These are phyloP conservation scores for Phocides pigmalion DNA, from an alignment of 1,140 invertebrate species.

Conservation along the genomic window DNA sequence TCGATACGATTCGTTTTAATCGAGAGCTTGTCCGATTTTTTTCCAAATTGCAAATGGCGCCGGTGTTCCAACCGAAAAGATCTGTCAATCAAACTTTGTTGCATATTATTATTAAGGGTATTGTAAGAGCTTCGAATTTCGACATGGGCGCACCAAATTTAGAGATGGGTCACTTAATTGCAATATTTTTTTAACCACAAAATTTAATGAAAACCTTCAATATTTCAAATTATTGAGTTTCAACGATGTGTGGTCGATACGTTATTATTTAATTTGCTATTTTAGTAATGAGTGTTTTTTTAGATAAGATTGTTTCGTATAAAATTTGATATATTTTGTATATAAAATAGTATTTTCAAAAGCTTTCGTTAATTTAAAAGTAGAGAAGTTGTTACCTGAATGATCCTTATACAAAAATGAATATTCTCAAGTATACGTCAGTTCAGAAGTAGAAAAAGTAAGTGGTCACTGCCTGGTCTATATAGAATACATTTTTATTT, in stretches of 20 bases:
- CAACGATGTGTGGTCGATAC: neutral
- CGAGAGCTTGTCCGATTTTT: slow-evolving; percentile 41
- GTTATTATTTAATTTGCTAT: too few species aligned
- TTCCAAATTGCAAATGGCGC: slow-evolving; percentile 53
- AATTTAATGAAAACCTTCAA: neutral
- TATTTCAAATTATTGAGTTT: neutral
- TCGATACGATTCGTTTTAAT: slow-evolving; percentile 55
- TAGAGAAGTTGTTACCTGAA: too few species aligned
- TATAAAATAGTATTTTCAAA: too few species aligned
- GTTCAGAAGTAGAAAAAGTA: too few species aligned
- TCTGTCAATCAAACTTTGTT: slow-evolving; percentile 70
- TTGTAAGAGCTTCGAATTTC: slow-evolving; percentile 61
- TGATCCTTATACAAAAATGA: too few species aligned
- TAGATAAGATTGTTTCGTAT: neutral
- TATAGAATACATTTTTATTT: too few species aligned
- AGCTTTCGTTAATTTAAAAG: too few species aligned
- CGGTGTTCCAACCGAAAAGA: slow-evolving; percentile 43
- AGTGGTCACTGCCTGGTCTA: too few species aligned
- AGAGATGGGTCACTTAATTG: slow-evolving; percentile 35
- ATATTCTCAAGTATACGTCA: too few species aligned
- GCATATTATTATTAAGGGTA: slow-evolving; percentile 73
- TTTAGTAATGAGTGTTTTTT: too few species aligned
- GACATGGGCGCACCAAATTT: slow-evolving; percentile 58
- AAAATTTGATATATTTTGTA: neutral
- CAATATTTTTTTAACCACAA: slow-evolving; percentile 10